These are phyloP conservation scores for Mus spretus DNA, from an alignment of 2,797 vertebrate genomes.

Conservation along the genomic window DNA sequence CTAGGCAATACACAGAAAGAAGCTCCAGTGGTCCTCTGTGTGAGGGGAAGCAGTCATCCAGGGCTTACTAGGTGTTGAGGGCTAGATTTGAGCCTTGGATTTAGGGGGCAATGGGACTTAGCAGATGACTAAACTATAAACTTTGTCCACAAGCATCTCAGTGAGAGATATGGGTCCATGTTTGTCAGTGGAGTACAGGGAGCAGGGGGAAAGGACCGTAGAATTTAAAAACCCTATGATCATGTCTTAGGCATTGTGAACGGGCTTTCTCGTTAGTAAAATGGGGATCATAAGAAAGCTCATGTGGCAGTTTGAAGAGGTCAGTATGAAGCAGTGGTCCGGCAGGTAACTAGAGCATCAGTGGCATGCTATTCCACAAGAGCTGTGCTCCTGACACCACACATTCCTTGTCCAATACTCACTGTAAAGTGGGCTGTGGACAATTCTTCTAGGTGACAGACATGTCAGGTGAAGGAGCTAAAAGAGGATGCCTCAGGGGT, in stretches of 20 bases:
- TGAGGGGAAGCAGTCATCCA: neutral
- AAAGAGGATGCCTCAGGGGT: neutral
- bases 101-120: neutral
- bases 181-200: neutral
- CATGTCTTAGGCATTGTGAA: neutral
- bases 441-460: neutral
- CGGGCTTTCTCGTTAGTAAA: neutral
- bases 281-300: neutral
- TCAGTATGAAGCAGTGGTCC: neutral
- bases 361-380: neutral
- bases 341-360: neutral
- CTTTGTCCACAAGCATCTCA: neutral
- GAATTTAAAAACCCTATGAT: neutral
- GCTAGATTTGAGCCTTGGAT: neutral
- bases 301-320: neutral
- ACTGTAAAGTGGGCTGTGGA: neutral
- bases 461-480: neutral
- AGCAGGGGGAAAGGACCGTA: neutral
- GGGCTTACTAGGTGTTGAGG: neutral
- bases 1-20: neutral
- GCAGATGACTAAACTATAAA: neutral
- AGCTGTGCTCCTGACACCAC: neutral
- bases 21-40: neutral
- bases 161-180: neutral
- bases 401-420: accelerated